Conservation (phyloP, 2,888 invertebrate genomes). For the Acleris cristana region DNA sequence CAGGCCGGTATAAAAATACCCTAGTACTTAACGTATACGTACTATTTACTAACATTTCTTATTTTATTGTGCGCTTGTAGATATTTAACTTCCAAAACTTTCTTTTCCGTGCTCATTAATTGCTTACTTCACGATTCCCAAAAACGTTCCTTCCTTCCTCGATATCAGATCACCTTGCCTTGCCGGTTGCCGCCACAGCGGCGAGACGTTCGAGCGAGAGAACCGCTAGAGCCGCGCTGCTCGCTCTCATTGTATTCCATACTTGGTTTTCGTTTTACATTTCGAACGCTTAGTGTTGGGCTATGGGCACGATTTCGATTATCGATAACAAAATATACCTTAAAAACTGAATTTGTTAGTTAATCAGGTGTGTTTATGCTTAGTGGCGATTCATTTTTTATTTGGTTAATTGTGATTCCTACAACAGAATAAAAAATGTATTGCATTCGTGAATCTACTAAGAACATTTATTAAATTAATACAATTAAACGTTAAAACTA, state of each 20-base stretch:
- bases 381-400: too few species aligned
- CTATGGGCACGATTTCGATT: constrained; percentile 36
- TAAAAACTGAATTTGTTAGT: background rate
- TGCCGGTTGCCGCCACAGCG: constrained; percentile 61
- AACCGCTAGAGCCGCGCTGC: constrained; percentile 48
- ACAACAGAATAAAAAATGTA: too few species aligned
- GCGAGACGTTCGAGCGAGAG: constrained; percentile 61
- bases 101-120: constrained; percentile 22
- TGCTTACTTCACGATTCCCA: constrained; percentile 42
- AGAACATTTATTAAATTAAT: too few species aligned
- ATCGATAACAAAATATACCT: constrained; percentile 41
- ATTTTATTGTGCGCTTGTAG: too few species aligned
- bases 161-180: constrained; percentile 41
- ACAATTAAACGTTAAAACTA: too few species aligned
- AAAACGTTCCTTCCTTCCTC: constrained; percentile 48
- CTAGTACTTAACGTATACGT: too few species aligned
- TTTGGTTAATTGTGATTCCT: too few species aligned
- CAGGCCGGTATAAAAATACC: too few species aligned
- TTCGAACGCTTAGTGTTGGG: constrained; percentile 62
- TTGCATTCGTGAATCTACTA: too few species aligned
- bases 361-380: too few species aligned
- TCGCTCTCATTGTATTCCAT: constrained; percentile 78
- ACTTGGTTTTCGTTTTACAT: constrained; percentile 82
- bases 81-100: constrained; percentile 19
- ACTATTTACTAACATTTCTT: too few species aligned